A percentile compares a stretch with the other conserved stretches of the same genome.
Conservation (phyloP, 2,888 invertebrate genomes). For the Nebria salina region DNA sequence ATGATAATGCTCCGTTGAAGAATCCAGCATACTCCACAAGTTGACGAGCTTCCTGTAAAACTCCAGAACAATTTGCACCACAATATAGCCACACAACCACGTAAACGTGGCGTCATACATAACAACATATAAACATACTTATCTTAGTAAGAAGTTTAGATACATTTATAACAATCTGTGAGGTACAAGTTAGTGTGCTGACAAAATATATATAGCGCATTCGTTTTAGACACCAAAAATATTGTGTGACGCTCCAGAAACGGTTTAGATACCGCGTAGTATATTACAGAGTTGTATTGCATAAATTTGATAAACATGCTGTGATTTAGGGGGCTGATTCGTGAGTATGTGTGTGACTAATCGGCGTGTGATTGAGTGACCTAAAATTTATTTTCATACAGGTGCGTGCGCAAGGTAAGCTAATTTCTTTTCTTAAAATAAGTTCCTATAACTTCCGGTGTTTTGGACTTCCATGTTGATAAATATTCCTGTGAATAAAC, state of each 20-base stretch:
- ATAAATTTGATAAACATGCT: constrained; percentile 18
- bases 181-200: not conserved
- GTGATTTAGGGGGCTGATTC: constrained; percentile 5
- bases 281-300: not conserved
- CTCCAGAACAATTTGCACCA: not conserved
- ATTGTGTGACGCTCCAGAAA: not conserved
- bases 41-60: not conserved
- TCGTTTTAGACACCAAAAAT: not conserved
- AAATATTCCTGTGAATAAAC: not conserved
- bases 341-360: not conserved
- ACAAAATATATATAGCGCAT: not conserved
- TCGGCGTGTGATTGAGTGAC: not conserved
- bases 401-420: constrained; percentile 4
- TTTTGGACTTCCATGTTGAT: not conserved
- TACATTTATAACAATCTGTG: not conserved
- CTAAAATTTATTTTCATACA: not conserved
- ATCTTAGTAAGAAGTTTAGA: not conserved
- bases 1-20: not conserved
- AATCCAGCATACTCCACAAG: not conserved
- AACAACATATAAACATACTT: not conserved
- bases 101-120: not conserved
- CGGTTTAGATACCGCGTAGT: not conserved
- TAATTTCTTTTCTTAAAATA: not conserved
- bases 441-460: not conserved
- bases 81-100: not conserved